Percentiles rank a stretch among this genome's conserved stretches.
These are phyloP conservation scores for Lysiphlebus fabarum DNA, from an alignment of 1,140 invertebrate species.

Conservation along the genomic window DNA sequence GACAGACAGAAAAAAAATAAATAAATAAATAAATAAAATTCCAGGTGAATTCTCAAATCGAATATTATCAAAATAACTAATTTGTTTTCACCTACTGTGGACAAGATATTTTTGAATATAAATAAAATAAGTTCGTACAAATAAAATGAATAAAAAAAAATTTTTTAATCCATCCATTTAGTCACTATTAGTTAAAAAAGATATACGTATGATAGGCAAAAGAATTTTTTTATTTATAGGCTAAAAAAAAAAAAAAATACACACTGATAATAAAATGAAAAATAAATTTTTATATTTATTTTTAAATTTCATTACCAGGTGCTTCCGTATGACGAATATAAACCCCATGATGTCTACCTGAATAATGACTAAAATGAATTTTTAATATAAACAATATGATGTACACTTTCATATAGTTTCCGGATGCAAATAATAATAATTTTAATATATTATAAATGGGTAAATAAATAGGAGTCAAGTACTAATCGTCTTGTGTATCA, in stretches of 20 bases:
- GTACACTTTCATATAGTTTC: conserved; percentile 33
- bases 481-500: conserved; percentile 13
- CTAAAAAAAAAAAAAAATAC: conserved; percentile 14
- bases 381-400: conserved; percentile 51
- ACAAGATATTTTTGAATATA: too few relatives aligned
- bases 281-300: too few relatives aligned
- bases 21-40: too few relatives aligned
- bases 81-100: conserved; percentile 10
- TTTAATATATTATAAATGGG: not conserved
- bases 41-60: conserved; percentile 1
- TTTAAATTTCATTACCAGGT: conserved; percentile 27
- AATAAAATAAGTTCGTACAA: too few relatives aligned
- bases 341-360: conserved; percentile 35
- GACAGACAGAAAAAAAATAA: conserved; percentile 11
- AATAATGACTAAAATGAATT: conserved; percentile 53
- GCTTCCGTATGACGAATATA: conserved; percentile 13
- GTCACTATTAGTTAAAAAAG: too few relatives aligned
- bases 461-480: conserved; percentile 3
- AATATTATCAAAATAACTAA: conserved; percentile 1
- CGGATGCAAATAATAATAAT: conserved; percentile 17
- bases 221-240: too few relatives aligned
- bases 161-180: conserved; percentile 6
- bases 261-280: not conserved
- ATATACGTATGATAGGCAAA: too few relatives aligned
- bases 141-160: conserved; percentile 1